Conservation (phyloP, 53 echinoderm and acorn worm species). For the Temnopleurus reevesii region DNA sequence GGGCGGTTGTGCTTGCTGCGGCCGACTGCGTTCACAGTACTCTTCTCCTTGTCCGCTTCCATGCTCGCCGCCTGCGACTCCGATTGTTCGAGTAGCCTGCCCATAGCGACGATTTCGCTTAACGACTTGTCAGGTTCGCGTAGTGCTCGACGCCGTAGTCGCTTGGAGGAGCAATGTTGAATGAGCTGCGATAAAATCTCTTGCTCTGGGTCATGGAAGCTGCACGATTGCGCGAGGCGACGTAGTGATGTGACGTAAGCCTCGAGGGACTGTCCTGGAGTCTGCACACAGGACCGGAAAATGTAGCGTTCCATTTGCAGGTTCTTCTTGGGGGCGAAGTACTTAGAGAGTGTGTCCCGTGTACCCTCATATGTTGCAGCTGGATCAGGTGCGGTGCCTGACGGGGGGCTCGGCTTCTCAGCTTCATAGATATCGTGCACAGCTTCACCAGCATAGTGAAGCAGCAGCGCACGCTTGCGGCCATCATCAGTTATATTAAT, state of each 20-base stretch:
- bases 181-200: conserved; percentile 53
- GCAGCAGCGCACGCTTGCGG: conserved; percentile 57
- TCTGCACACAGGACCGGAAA: no score
- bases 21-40: no score
- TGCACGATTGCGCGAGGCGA: no score
- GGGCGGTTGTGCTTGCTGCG: no score
- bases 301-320: no score
- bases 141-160: conserved; percentile 52
- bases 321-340: no score
- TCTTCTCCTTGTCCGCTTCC: conserved; percentile 8
- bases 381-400: no score
- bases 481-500: conserved; percentile 53
- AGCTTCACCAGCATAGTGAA: conserved; percentile 50
- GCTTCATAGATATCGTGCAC: conserved; percentile 59
- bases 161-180: conserved; percentile 55
- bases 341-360: no score
- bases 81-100: conserved; percentile 45
- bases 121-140: conserved; percentile 55
- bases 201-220: conserved; percentile 33
- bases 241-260: no score
- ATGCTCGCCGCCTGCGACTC: conserved; percentile 39
- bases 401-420: no score
- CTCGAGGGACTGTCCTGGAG: no score
- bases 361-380: no score
- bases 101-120: conserved; percentile 36